These are phyloP conservation scores for Pandemis cinnamomeana DNA, from an alignment of 2,888 invertebrate species.

Conservation along the genomic window DNA sequence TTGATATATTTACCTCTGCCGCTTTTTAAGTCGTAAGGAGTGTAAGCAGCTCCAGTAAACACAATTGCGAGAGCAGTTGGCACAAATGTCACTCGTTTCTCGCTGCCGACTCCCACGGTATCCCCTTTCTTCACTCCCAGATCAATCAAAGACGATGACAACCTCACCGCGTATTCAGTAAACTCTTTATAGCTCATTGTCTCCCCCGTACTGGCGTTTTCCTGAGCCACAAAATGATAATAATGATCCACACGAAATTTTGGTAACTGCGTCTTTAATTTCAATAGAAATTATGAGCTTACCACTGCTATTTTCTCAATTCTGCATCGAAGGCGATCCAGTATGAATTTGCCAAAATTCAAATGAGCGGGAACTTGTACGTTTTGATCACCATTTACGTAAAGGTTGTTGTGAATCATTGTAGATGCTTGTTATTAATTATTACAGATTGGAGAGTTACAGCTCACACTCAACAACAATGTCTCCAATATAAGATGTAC, in stretches of 20 bases:
- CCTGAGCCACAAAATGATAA: conserved; percentile 58
- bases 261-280: background rate
- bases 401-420: conserved; percentile 52
- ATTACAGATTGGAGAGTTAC: background rate
- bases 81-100: conserved; percentile 84
- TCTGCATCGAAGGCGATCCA: conserved; percentile 50
- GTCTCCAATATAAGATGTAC: background rate
- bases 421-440: conserved; percentile 45
- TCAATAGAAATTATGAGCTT: background rate
- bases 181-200: conserved; percentile 80
- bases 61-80: conserved; percentile 80
- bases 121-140: conserved; percentile 80
- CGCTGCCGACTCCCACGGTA: conserved; percentile 83
- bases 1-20: conserved; percentile 57
- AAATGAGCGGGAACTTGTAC: conserved; percentile 67
- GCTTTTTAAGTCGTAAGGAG: conserved; percentile 60
- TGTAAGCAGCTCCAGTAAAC: conserved; percentile 69
- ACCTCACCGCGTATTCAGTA: conserved; percentile 77
- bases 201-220: conserved; percentile 82
- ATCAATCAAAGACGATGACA: conserved; percentile 79
- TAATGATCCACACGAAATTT: background rate
- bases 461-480: background rate
- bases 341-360: conserved; percentile 69
- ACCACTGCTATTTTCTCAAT: conserved; percentile 20
- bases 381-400: conserved; percentile 61